Base-by-base conservation (phyloP, 2,113 vertebrate species). In the Odontesthes bonariensis region DNA sequence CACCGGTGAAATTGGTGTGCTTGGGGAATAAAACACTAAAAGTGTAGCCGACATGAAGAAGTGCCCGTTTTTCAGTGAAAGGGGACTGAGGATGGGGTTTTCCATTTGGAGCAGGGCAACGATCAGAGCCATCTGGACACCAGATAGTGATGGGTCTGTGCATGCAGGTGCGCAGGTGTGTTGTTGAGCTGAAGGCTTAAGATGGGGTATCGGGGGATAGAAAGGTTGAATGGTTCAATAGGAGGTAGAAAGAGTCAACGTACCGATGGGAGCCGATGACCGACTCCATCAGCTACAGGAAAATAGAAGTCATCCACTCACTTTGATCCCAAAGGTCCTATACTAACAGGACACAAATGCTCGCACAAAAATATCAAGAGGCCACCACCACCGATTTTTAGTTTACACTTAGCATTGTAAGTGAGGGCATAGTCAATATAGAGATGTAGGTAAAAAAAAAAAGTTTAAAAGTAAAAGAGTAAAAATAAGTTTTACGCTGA, bases 221-320 rank as follows among this genome's bases (percentile, higher is more conserved):
- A n/a, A 52, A 69, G 75, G 69, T 60, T 67, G 73, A 84, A 70
- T 76, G 73, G 78, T 66, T 81, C 54, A 64, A 86, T 73, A 71
- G 57, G 42, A 59, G 71, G 58, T 16, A 69, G 52, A 81, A 52
- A 63, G 55, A 68, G 75, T 78, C 75, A 66, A 64, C 60, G 67
- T 74, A 75, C 66, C 40, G 63, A 73, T 68, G 78, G 59, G 63
- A 52, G 42, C 42, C 16, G 42, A 44, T 31, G 9, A 60, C 61
- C 4, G 64, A 57, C 63, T 79, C 35, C 59, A 14, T 20, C 40
- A 5, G 60, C 46, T 33, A 4, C 68, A 44, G 66, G 49, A 53
- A 79, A 80, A 77, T 53, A 22, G 35, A 38, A 38, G 52, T 38
- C 58, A 2, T 57, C 1, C 35, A 38, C 35, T 3, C 35, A 38